A percentile compares a stretch with the other conserved stretches of the same genome.
phyloP scores from a whole-genome alignment of 2,797 vertebrate species.

The Natrix natrix region DNA sequence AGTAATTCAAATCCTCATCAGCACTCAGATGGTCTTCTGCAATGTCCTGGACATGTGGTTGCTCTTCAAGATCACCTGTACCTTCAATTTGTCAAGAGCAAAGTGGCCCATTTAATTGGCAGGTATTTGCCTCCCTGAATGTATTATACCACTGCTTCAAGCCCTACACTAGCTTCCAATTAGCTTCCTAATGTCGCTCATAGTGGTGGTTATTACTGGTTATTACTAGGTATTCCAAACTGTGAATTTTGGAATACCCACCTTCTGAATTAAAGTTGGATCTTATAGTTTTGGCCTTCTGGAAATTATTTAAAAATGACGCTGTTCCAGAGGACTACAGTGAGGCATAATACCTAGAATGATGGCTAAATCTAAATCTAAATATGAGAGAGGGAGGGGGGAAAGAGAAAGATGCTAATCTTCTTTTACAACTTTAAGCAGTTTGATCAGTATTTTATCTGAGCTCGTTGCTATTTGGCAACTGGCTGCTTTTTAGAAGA shows the following conservation, averaged over 20 bases:
- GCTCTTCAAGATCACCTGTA: background rate
- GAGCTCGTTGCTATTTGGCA: background rate
- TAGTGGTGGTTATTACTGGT: too few relatives aligned
- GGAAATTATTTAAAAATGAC: background rate
- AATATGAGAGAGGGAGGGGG: background rate
- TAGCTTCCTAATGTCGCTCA: too few relatives aligned
- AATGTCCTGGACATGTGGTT: background rate
- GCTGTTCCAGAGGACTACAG: background rate
- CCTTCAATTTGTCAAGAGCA: background rate
- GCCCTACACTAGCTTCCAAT: too few relatives aligned
- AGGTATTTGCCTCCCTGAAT: background rate
- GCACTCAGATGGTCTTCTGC: background rate
- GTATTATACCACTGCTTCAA: background rate
- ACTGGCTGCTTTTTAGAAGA: background rate
- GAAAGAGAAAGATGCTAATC: background rate
- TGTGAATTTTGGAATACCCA: background rate
- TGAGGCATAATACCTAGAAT: background rate
- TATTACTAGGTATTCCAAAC: too few relatives aligned
- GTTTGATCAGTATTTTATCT: background rate
- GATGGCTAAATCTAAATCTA: too few relatives aligned
- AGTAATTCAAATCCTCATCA: background rate
- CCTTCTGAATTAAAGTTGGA: background rate
- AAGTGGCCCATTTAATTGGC: background rate
- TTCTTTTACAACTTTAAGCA: background rate
- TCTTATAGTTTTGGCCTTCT: background rate